Percentiles rank a stretch among this genome's conserved stretches.
Evolutionary conservation across 2,888 invertebrate genomes (phyloP).

Genomic region (Thalpophila matura): DNA sequence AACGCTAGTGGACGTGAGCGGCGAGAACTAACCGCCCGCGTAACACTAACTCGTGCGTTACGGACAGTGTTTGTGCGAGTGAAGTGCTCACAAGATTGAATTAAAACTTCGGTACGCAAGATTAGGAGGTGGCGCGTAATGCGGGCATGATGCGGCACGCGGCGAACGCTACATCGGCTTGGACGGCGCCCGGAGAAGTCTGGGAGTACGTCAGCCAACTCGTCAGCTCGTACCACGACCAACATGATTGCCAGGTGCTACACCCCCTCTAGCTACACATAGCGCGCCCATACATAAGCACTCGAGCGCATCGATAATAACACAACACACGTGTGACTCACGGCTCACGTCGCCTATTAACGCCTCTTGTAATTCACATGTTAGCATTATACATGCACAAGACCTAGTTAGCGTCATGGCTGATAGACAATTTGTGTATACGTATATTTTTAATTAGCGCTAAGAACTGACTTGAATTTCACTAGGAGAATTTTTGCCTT

Average conservation of each 20-base stretch:
- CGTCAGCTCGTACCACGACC: slow-evolving; percentile 91
- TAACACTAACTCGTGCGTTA: slow-evolving; percentile 70
- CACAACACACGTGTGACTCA: slow-evolving; percentile 78
- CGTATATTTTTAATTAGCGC: slow-evolving; percentile 13
- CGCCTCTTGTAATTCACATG: slow-evolving; percentile 77
- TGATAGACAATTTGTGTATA: slow-evolving; percentile 67
- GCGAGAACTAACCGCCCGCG: slow-evolving; percentile 67
- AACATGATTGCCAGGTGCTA: slow-evolving; percentile 87
- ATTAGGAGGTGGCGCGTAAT: slow-evolving; percentile 74
- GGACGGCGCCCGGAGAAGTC: slow-evolving; percentile 91
- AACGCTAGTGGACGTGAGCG: slow-evolving; percentile 80
- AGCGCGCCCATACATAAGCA: slow-evolving; percentile 54
- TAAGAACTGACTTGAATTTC: slow-evolving; percentile 1
- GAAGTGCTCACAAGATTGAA: slow-evolving; percentile 60
- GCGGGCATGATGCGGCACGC: slow-evolving; percentile 89
- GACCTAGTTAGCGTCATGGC: slow-evolving; percentile 75
- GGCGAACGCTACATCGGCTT: slow-evolving; percentile 84
- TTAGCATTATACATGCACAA: slow-evolving; percentile 77
- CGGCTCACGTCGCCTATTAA: slow-evolving; percentile 69
- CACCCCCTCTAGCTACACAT: slow-evolving; percentile 40
- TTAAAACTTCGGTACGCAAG: slow-evolving; percentile 43
- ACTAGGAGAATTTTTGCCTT: not conserved
- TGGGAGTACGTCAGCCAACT: slow-evolving; percentile 93
- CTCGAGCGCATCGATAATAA: slow-evolving; percentile 72
- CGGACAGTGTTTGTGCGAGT: slow-evolving; percentile 65